A percentile compares a stretch with the other conserved stretches of the same genome.
Conservation (phyloP, 2,888 invertebrate genomes). For the Psococerastis gibbosa region DNA sequence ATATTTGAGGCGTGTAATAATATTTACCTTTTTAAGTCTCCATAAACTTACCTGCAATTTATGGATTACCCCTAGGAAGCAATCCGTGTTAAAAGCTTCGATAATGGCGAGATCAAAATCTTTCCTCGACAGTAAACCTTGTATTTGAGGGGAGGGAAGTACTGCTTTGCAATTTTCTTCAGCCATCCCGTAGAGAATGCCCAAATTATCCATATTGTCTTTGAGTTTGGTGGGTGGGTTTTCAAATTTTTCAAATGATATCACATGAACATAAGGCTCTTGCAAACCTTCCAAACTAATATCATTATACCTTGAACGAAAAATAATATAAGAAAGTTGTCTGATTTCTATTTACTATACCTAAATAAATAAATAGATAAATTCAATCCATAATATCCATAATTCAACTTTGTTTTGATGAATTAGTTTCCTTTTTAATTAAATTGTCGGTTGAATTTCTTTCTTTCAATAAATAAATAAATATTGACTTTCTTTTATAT, state of each 20-base stretch:
- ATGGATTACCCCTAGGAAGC: conserved; percentile 14
- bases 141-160: conserved; percentile 13
- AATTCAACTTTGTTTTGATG: too few species aligned
- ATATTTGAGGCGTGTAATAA: not conserved
- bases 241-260: not conserved
- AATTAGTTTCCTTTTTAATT: too few species aligned
- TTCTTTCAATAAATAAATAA: too few species aligned
- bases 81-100: conserved; percentile 16
- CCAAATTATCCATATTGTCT: not conserved
- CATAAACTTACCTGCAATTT: conserved; percentile 11
- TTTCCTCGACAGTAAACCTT: conserved; percentile 15
- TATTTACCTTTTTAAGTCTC: too few species aligned
- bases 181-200: conserved; percentile 5
- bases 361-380: too few species aligned
- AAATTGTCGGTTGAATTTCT: too few species aligned
- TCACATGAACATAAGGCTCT: not conserved
- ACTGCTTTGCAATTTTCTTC: conserved; percentile 13
- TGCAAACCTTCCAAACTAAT: not conserved
- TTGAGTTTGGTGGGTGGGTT: not conserved
- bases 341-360: too few species aligned
- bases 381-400: too few species aligned
- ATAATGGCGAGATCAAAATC: conserved; percentile 16
- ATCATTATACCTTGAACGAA: not conserved
- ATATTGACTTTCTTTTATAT: too few species aligned
- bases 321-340: not conserved